Base-by-base conservation (phyloP, 2,113 vertebrate genomes). In the Alectura lathami region DNA sequence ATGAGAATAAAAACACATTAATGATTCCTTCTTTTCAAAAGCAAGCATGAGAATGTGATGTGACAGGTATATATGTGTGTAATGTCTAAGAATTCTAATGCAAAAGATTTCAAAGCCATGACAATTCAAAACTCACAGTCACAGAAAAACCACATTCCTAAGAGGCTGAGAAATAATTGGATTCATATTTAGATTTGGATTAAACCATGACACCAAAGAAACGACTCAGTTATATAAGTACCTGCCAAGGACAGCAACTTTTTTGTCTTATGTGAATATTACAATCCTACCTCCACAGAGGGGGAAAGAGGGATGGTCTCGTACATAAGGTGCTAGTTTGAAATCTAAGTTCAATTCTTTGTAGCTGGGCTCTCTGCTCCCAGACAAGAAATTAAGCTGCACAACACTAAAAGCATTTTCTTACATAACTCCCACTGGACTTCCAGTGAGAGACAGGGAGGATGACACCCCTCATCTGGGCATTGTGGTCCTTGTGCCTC, bases 1-100 rank as follows among this genome's bases (percentile, higher is more conserved):
- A 0, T 78, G 69, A 87, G 70, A 45, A 80, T 73, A 34, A 80
- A 72, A 73, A 11, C 23, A 92, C 59, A 86, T 92, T 86, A 91
- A 86, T 70, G 70, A 93, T 85, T 81, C 70, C 62, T 69, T 66
- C 78, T 94, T 94, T 92, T 96, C 95, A 79, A 89, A 92, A 87
- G 83, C 59, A 87, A 89, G 64, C 0, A 1, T n/a, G 67, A 68
- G n/a, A 91, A 93, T 80, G 57, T 3, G 2, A 82, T 60, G 48
- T 93, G 94, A 86, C 91, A 94, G 70, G 67, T 89, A 90, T 86
- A 89, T 86, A 90, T 0, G 4, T 43, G n/a, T 89, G 57, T 79
- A 86, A 89, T 38, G 30, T 86, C 42, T 87, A 88, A 91, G 87
- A 90, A 81, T 30, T 78, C 51, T 60, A 63, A 77, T 72, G 83